Evolutionary conservation across 2,113 vertebrate genomes (phyloP).

Genomic region (Rhea americana): DNA sequence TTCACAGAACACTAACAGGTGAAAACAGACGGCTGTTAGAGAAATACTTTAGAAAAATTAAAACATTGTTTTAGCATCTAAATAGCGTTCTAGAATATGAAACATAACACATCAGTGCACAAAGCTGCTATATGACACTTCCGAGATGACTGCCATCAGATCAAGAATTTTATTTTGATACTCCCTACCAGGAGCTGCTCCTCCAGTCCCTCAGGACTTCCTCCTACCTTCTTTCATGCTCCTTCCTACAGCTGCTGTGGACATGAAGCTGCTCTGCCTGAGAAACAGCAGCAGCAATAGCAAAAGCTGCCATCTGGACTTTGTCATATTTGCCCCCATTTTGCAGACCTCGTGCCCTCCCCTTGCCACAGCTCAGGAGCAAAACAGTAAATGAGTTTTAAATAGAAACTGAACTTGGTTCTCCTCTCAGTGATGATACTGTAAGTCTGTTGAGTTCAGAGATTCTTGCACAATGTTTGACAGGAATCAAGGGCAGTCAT

Average conservation of each 20-base stretch:
- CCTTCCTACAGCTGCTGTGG: not conserved
- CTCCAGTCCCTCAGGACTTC: not conserved
- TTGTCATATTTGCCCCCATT: not conserved
- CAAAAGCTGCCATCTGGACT: not conserved
- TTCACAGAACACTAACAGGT: not conserved
- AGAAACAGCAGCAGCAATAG: not conserved
- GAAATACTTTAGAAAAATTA: not conserved
- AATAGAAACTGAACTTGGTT: not conserved
- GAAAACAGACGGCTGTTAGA: not conserved
- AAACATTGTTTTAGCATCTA: not conserved
- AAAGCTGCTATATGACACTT: not conserved
- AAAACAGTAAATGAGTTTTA: not conserved
- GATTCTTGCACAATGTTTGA: not conserved
- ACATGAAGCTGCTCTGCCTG: not conserved
- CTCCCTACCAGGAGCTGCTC: not conserved
- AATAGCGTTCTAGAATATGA: not conserved
- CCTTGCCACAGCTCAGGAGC: not conserved
- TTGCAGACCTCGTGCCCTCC: not conserved
- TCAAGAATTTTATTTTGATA: not conserved
- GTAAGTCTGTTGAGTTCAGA: not conserved
- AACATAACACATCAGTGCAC: not conserved
- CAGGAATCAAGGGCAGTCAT: not conserved
- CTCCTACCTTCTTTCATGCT: not conserved
- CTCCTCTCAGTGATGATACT: not conserved
- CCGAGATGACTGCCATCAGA: not conserved